Base-by-base conservation (phyloP, 2,888 invertebrate genomes). In the Cynaeus angustus region DNA sequence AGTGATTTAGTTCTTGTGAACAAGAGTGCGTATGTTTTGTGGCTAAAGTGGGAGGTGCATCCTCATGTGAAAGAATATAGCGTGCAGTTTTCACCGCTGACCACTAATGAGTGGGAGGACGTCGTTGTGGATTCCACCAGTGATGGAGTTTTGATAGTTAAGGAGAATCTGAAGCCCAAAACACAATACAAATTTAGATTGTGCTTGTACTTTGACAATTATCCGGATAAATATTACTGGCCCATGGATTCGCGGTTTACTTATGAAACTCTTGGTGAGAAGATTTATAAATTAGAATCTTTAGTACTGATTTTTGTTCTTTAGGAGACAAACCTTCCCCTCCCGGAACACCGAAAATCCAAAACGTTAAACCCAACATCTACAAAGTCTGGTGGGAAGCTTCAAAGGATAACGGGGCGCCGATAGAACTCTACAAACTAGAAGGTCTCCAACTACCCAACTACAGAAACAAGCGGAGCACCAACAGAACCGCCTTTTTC, bases 301-400 rank as follows among this genome's bases (percentile, higher is more conserved):
- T n/a, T 37, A 2, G 37, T 37, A n/a, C 7, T 8, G 37, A 37
- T 6, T 37, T 8, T 37, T 6, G 3, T 37, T 37, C n/a, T 1
- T 3, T 69, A 91, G 94, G 93, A 5, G 94, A 94, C 80, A 88
- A 91, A 9, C 97, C 97, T 0, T 91, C 92, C 43, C 86, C 91
- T 0, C 96, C 97, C 0, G 94, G 94, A 0, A 87, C 88, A 3
- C 93, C 96, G 0, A 86, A 88, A 8, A 89, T 94, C n/a, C 91
- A 92, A 68, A 91, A 91, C 65, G 88, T 95, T 8, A 90, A 91
- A 14, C 90, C 91, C 14, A 91, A 91, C 14, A 88, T 93, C 14
- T 91, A 93, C 78, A 92, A 94, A 79, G 90, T 96, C 0, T 90
- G 90, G 79, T 97, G 97, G 97, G 87, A 91, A 45, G 89, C 92